A percentile compares a stretch with the other conserved stretches of the same genome.
These are phyloP conservation scores for Scaptomyza parva DNA, from an alignment of 2,888 invertebrate species.

Conservation along the genomic window DNA sequence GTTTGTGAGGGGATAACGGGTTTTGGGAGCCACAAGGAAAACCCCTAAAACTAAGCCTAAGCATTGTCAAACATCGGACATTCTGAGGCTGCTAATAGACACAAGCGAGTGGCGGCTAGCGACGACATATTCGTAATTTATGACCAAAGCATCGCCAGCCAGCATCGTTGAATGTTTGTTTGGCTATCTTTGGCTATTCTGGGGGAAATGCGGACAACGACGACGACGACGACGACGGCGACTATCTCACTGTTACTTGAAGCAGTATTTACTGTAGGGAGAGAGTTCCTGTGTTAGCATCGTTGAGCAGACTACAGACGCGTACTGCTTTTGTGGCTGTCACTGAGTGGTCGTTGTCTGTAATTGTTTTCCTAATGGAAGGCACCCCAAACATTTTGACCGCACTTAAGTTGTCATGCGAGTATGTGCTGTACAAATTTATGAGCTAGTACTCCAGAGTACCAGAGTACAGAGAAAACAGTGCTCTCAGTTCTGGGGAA, in stretches of 20 bases:
- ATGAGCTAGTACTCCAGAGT: conserved; percentile 62
- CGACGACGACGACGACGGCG: conserved; percentile 1
- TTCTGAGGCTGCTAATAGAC: conserved; percentile 84
- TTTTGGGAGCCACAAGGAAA: conserved; percentile 16
- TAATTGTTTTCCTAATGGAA: conserved; percentile 79
- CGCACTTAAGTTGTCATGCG: conserved; percentile 77
- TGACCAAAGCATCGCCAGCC: conserved; percentile 54
- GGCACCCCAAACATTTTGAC: conserved; percentile 68
- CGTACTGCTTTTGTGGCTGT: conserved; percentile 59
- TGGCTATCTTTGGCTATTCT: conserved; percentile 51
- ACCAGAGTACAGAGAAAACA: conserved; percentile 3
- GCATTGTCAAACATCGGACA: conserved; percentile 78
- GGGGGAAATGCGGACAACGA: conserved; percentile 21
- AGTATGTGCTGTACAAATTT: conserved; percentile 65
- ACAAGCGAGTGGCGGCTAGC: conserved; percentile 64
- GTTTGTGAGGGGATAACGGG: conserved; percentile 23
- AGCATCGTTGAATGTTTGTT: conserved; percentile 59
- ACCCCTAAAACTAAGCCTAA: conserved; percentile 50
- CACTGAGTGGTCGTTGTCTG: conserved; percentile 68
- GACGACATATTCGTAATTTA: conserved; percentile 79
- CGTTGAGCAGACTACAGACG: conserved; percentile 29
- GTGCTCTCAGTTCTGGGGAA: conserved; percentile 1
- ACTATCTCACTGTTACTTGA: conserved; percentile 26
- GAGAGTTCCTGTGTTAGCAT: conserved; percentile 14
- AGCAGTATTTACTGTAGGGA: conserved; percentile 4